Evolutionary conservation across 1,140 invertebrate genomes (phyloP).

Genomic region (Mycetomoellerius zeteki): DNA sequence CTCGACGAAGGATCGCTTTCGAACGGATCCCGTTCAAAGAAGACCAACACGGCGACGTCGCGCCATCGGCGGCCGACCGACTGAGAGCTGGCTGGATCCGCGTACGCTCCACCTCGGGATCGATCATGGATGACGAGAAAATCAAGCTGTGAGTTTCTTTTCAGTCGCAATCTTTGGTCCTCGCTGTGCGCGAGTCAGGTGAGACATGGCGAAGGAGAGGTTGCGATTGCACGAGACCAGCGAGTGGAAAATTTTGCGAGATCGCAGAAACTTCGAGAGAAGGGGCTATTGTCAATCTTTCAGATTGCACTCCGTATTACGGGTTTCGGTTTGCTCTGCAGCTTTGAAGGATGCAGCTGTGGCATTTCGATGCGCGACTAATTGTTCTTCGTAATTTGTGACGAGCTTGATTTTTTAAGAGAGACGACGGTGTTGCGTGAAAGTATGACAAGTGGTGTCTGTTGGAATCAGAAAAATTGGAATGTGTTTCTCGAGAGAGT

Average conservation of each 20-base stretch:
- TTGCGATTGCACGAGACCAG: not conserved
- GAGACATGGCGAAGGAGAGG: not conserved
- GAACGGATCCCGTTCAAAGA: conserved; percentile 2
- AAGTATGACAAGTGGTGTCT: not conserved
- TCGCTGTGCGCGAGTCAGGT: not conserved
- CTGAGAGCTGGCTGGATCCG: conserved; percentile 11
- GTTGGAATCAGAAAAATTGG: not conserved
- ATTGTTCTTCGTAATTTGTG: not conserved
- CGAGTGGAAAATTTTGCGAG: not conserved
- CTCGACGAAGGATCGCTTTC: conserved; percentile 12
- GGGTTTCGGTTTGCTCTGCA: not conserved
- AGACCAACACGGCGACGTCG: conserved; percentile 10
- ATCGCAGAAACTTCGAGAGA: not conserved
- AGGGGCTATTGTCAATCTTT: not conserved
- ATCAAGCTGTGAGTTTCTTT: conserved; percentile 83
- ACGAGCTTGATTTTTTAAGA: not conserved
- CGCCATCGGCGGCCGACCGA: conserved; percentile 38
- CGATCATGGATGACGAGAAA: conserved; percentile 83
- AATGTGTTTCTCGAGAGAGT: not conserved
- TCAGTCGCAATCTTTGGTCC: not conserved
- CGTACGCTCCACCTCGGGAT: conserved; percentile 1
- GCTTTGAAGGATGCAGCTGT: not conserved
- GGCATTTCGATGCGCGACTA: not conserved
- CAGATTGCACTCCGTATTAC: not conserved
- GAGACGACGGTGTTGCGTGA: not conserved